These are phyloP conservation scores for Cloeon dipterum DNA, from an alignment of 2,888 invertebrate species.

Conservation along the genomic window DNA sequence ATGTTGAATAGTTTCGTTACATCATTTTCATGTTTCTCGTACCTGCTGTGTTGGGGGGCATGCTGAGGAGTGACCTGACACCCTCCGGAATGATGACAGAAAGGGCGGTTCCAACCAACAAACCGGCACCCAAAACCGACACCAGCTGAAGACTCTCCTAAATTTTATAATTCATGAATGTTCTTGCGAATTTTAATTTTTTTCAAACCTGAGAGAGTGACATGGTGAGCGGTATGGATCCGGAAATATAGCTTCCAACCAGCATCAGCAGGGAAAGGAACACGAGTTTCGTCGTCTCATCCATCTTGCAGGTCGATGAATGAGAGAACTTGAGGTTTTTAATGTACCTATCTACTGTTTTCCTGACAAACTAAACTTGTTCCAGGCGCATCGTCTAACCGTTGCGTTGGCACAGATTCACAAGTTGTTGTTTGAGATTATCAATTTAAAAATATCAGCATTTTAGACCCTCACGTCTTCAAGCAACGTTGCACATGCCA, in stretches of 20 bases:
- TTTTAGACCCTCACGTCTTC: too few species aligned
- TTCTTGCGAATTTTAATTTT: conserved; percentile 14
- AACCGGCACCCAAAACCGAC: conserved; percentile 88
- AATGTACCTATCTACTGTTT: too few species aligned
- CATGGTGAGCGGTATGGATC: conserved; percentile 84
- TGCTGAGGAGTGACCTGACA: conserved; percentile 46
- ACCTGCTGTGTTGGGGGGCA: too few species aligned
- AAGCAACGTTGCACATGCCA: too few species aligned
- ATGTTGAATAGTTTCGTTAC: too few species aligned
- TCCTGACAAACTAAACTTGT: too few species aligned
- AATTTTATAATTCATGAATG: conserved; percentile 11
- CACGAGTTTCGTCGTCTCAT: conserved; percentile 61
- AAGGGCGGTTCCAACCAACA: conserved; percentile 89
- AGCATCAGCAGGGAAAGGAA: conserved; percentile 81
- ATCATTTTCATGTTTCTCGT: too few species aligned
- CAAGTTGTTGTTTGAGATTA: too few species aligned
- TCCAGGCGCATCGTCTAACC: too few species aligned
- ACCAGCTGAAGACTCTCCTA: conserved; percentile 85
- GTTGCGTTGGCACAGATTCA: too few species aligned
- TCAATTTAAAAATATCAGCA: too few species aligned
- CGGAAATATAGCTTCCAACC: conserved; percentile 84
- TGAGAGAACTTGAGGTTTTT: too few species aligned
- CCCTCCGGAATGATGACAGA: conserved; percentile 98
- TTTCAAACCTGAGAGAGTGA: conserved; percentile 93
- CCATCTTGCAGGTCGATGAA: conserved; percentile 36